Evolutionary conservation across 2,888 invertebrate genomes (phyloP).

Genomic region (Scelioninae gen. 2): DNA sequence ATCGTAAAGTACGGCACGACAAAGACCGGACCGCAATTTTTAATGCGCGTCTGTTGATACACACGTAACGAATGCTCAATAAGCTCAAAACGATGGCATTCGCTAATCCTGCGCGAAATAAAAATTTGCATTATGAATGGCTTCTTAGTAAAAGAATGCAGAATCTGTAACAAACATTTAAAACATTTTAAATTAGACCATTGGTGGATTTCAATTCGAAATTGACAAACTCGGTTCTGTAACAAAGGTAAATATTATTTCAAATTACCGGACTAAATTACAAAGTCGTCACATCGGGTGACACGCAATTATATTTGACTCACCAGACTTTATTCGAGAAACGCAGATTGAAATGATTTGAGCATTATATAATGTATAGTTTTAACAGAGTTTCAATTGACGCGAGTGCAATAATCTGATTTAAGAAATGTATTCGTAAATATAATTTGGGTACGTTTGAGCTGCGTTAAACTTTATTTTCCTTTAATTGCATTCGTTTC

Average conservation of each 20-base stretch:
- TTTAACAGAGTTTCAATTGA: neutral
- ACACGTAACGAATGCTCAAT: too few species aligned
- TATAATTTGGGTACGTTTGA: too few species aligned
- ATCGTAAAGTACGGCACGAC: too few species aligned
- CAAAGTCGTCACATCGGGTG: conserved; percentile 17
- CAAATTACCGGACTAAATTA: conserved; percentile 23
- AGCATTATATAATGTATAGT: neutral
- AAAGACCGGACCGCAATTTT: too few species aligned
- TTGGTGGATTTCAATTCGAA: conserved; percentile 36
- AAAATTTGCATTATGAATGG: too few species aligned
- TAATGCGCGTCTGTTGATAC: too few species aligned
- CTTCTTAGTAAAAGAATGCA: conserved; percentile 26
- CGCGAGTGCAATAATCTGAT: too few species aligned
- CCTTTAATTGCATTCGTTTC: neutral
- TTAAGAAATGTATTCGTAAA: conserved; percentile 1
- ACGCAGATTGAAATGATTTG: conserved; percentile 12
- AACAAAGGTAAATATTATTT: conserved; percentile 32
- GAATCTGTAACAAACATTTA: conserved; percentile 12
- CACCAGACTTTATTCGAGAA: conserved; percentile 5
- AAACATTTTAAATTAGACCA: conserved; percentile 28
- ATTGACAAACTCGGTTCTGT: conserved; percentile 20
- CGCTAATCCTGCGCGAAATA: too few species aligned
- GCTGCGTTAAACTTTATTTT: neutral
- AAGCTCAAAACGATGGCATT: too few species aligned
- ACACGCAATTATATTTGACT: conserved; percentile 29